phyloP scores from a whole-genome alignment of 2,888 invertebrate species.

The Scaptodrosophila latifasciaeformis region DNA sequence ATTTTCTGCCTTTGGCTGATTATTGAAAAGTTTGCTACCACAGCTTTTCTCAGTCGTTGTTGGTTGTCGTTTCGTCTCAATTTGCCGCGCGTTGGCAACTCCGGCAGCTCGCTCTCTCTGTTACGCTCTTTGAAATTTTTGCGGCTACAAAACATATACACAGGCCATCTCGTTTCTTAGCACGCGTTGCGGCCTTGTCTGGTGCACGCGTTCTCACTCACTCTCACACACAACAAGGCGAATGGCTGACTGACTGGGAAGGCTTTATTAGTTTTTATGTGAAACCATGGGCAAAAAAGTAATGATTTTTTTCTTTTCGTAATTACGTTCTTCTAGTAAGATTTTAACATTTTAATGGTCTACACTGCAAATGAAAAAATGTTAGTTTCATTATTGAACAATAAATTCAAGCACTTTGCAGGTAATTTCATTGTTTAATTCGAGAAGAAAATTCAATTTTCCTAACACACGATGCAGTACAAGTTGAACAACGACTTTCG shows the following conservation, averaged over 20 bases:
- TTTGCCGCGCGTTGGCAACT: conserved; percentile 55
- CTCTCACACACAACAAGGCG: conserved; percentile 60
- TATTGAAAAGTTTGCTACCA: conserved; percentile 58
- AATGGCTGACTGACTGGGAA: conserved; percentile 40
- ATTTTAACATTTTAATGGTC: conserved; percentile 13
- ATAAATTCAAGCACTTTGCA: conserved; percentile 8
- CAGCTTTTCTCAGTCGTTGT: conserved; percentile 44
- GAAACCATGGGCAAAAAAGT: conserved; percentile 58
- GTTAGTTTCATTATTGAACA: not conserved
- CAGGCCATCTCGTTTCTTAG: conserved; percentile 38
- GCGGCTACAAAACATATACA: conserved; percentile 37
- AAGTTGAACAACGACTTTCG: conserved; percentile 22
- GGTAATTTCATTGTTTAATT: conserved; percentile 11
- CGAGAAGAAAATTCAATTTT: conserved; percentile 18
- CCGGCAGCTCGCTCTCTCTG: conserved; percentile 29
- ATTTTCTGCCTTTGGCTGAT: conserved; percentile 30
- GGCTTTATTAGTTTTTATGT: conserved; percentile 57
- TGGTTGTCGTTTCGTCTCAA: too few relatives aligned
- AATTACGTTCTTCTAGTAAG: conserved; percentile 18
- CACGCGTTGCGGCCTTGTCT: conserved; percentile 22
- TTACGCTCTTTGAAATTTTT: conserved; percentile 54
- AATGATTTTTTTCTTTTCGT: conserved; percentile 53
- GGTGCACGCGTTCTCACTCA: conserved; percentile 34
- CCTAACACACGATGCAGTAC: conserved; percentile 13
- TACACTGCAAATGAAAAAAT: not conserved